Base-by-base conservation (phyloP, 2,113 vertebrate species). In the Eonycteris spelaea region DNA sequence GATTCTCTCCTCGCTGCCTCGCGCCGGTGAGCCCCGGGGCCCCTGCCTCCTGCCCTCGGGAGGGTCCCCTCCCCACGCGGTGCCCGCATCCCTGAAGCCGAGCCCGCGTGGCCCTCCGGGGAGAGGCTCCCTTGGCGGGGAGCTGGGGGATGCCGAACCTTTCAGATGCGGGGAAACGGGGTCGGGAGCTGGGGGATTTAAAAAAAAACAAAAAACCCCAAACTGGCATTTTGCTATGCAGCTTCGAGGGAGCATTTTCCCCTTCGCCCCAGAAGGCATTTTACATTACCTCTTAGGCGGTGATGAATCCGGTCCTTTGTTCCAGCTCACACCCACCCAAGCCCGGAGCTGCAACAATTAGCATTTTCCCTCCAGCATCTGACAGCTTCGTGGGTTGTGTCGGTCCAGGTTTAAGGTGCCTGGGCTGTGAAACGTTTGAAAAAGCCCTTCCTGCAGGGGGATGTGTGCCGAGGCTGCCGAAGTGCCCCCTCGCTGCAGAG, bases 11-110 rank as follows among this genome's bases (percentile, higher is more conserved):
- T 5, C 1, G 65, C n/a, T 4, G 45, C 43, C 85, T 96, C 80
- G n/a, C 65, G 94, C 65, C 22, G 96, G 97, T 97, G 95, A 97
- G 97, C 89, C 80, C 80, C 73, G 4, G 90, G 87, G 55, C 61
- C 97, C 96, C 61, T 61, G 33, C 19, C 75, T 84, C 55, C 35
- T 21, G 7, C 9, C 11, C 11, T 48, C 7, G 0, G 12, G 15
- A 48, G 0, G 7, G 7, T 48, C 33, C 63, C 26, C n/a, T 45
- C 21, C 33, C 15, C 3, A 3, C 11, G n/a, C 4, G 11, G 33
- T 14, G 5, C 24, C 35, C 11, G 26, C 77, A 24, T 21, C 51
- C 55, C 22, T 26, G 24, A 51, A 85, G 65, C 65, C 4, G 1
- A 61, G 21, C 57, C 53, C 15, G 4, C 35, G 22, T 7, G 40